A percentile compares a stretch with the other conserved stretches of the same genome.
These are phyloP conservation scores for Melikaiella ostensackeni DNA, from an alignment of 2,888 invertebrate genomes.

Conservation along the genomic window DNA sequence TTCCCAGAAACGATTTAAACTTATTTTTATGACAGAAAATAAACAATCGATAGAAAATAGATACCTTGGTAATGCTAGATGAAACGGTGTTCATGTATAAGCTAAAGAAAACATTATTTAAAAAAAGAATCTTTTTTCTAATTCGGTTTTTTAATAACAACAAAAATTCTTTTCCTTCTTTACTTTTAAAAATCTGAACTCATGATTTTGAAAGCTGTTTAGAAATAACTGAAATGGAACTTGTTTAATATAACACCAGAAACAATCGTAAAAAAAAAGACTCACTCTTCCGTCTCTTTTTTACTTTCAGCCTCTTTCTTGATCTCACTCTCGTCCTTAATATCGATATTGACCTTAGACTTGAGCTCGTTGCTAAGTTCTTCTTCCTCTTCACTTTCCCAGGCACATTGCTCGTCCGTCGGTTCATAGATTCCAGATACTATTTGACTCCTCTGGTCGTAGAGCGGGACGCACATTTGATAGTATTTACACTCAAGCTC, in stretches of 20 bases:
- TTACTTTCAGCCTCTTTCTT: conserved; percentile 59
- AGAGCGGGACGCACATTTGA: conserved; percentile 86
- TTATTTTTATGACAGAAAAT: no score
- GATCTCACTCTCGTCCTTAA: conserved; percentile 78
- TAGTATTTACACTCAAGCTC: conserved; percentile 95
- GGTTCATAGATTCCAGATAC: conserved; percentile 90
- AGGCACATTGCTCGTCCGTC: conserved; percentile 91
- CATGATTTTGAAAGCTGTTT: no score
- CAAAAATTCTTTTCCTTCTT: no score
- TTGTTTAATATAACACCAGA: conserved; percentile 10
- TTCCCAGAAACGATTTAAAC: no score
- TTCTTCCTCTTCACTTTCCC: conserved; percentile 90
- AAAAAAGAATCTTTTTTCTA: no score
- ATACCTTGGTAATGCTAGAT: no score
- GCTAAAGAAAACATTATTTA: no score
- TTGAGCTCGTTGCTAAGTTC: conserved; percentile 82
- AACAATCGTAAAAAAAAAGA: conserved; percentile 34
- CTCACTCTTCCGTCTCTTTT: conserved; percentile 26
- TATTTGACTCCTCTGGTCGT: conserved; percentile 85
- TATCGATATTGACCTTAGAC: conserved; percentile 83
- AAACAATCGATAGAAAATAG: no score
- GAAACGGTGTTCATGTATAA: no score
- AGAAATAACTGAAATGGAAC: background rate
- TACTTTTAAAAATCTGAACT: no score
- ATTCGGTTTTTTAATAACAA: no score